Percentiles rank a stretch among this genome's conserved stretches.
These are phyloP conservation scores for Epicauta chinensis DNA, from an alignment of 1,140 invertebrate species.

Conservation along the genomic window DNA sequence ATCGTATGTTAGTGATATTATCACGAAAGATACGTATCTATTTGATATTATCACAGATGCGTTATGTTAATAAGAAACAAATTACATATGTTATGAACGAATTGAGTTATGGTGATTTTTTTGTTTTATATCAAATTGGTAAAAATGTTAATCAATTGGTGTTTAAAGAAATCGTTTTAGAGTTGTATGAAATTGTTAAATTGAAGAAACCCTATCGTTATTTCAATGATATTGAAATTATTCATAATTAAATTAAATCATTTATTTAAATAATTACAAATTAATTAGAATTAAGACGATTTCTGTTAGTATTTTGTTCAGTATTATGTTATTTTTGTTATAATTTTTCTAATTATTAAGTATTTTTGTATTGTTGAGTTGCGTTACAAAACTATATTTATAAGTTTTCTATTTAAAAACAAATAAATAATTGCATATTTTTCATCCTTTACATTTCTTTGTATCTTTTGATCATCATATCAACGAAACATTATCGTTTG, in stretches of 20 bases:
- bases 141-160: constrained; percentile 60
- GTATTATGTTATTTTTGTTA: no score
- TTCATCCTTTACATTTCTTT: no score
- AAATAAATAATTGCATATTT: no score
- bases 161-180: constrained; percentile 47
- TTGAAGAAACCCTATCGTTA: constrained; percentile 1
- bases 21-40: constrained; percentile 46
- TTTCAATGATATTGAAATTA: constrained; percentile 1
- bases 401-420: no score
- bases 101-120: constrained; percentile 61
- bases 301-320: no score
- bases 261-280: no score
- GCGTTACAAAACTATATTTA: no score
- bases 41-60: constrained; percentile 50
- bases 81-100: constrained; percentile 49
- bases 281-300: no score
- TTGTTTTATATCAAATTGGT: constrained; percentile 57
- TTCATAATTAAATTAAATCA: constrained; percentile 4
- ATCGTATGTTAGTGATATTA: constrained; percentile 48
- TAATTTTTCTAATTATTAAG: no score
- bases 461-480: no score
- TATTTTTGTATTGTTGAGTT: no score
- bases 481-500: no score
- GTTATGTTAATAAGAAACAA: constrained; percentile 45
- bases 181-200: constrained; percentile 18